Conservation (phyloP, 2,888 invertebrate genomes). For the Patella depressa region DNA sequence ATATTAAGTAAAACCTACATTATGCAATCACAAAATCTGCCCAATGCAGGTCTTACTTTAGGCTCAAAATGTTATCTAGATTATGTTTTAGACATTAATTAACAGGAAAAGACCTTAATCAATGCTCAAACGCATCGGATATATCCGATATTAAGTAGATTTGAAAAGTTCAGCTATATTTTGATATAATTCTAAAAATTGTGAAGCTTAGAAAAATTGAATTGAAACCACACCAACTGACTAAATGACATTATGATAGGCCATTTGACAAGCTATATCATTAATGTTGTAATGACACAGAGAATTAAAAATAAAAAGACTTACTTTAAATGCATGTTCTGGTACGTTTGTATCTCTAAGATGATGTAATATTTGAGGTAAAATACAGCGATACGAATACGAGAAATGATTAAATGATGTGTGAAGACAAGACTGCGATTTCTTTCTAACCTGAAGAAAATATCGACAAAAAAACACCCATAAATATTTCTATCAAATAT, state of each 20-base stretch:
- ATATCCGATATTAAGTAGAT: too few species aligned
- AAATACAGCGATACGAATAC: conserved; percentile 79
- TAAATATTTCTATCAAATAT: too few species aligned
- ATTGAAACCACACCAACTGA: background rate
- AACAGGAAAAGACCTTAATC: too few species aligned
- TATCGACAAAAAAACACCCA: background rate
- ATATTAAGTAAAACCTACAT: background rate
- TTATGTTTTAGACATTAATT: too few species aligned
- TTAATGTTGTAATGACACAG: background rate
- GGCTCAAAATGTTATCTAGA: too few species aligned
- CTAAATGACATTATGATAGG: background rate
- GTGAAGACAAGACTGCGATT: conserved; percentile 80
- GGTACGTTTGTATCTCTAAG: conserved; percentile 72
- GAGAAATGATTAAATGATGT: conserved; percentile 79
- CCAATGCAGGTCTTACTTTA: too few species aligned
- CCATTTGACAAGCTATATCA: background rate
- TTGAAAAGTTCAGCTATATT: too few species aligned
- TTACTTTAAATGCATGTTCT: conserved; percentile 81
- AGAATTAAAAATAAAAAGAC: background rate
- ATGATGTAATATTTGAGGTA: conserved; percentile 78
- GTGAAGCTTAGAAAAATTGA: too few species aligned
- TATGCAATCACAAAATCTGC: too few species aligned
- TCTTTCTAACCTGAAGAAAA: conserved; percentile 75
- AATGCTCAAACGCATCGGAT: too few species aligned
- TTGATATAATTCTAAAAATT: too few species aligned